A percentile compares a stretch with the other conserved stretches of the same genome.
Evolutionary conservation across 1,140 invertebrate genomes (phyloP).

Genomic region (Drosophila auraria): DNA sequence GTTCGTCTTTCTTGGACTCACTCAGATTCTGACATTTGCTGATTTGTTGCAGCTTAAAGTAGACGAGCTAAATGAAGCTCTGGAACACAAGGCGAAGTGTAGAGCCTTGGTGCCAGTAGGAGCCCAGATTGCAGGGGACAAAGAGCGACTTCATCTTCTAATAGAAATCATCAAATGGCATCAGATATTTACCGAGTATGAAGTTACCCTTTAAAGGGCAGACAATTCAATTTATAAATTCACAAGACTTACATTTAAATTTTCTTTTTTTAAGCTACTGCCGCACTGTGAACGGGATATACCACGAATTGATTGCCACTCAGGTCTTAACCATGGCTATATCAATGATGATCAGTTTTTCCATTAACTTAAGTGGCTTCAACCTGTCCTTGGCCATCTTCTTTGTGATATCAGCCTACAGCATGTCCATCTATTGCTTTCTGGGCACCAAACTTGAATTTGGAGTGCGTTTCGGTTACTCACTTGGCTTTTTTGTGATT

Average conservation of each 20-base stretch:
- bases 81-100: conserved; percentile 22
- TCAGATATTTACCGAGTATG: conserved; percentile 60
- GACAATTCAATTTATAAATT: too few relatives aligned
- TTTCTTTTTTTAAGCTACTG: conserved; percentile 46
- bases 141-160: conserved; percentile 7
- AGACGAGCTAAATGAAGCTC: conserved; percentile 18
- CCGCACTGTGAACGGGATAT: conserved; percentile 41
- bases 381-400: conserved; percentile 50
- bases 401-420: conserved; percentile 56
- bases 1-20: conserved; percentile 42
- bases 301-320: conserved; percentile 51
- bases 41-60: conserved; percentile 56
- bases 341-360: conserved; percentile 49
- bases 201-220: too few relatives aligned
- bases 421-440: conserved; percentile 65
- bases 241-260: too few relatives aligned
- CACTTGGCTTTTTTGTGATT: neutral
- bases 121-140: neutral
- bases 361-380: conserved; percentile 48
- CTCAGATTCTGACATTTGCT: conserved; percentile 55
- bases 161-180: conserved; percentile 68
- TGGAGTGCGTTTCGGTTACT: conserved; percentile 27
- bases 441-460: conserved; percentile 67
- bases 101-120: conserved; percentile 9
- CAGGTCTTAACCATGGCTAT: conserved; percentile 58